These are phyloP conservation scores for Triops longicaudatus DNA, from an alignment of 1,140 invertebrate genomes.

Conservation along the genomic window DNA sequence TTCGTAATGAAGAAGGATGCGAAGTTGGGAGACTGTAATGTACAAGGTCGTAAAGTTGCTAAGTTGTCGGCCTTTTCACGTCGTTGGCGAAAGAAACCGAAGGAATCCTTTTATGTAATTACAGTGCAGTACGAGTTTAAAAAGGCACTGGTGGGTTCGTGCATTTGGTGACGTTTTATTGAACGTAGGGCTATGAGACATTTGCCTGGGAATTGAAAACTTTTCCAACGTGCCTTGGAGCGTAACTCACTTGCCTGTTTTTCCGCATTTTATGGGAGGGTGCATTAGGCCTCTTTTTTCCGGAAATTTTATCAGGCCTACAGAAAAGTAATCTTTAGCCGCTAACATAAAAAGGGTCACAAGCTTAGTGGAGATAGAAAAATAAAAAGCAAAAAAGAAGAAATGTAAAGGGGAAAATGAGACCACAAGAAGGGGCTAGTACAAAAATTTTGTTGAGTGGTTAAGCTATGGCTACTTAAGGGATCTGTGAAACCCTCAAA, in stretches of 20 bases:
- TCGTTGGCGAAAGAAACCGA: neutral
- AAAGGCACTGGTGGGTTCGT: neutral
- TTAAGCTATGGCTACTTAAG: neutral
- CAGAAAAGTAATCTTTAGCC: neutral
- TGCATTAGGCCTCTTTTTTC: conserved; percentile 3
- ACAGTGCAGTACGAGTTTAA: neutral
- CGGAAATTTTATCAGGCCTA: neutral
- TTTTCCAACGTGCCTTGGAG: neutral
- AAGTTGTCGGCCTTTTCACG: neutral
- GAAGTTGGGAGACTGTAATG: too few relatives aligned
- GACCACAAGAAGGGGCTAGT: neutral
- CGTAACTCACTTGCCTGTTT: neutral
- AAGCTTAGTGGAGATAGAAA: neutral
- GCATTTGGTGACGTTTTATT: neutral
- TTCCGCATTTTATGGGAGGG: neutral
- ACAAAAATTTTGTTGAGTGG: neutral
- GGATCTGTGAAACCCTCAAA: neutral
- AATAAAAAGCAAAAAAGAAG: too few relatives aligned
- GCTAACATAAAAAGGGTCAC: neutral
- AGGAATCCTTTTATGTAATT: neutral
- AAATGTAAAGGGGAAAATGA: neutral
- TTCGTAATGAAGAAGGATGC: too few relatives aligned
- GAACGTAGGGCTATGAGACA: neutral
- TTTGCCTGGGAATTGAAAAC: neutral
- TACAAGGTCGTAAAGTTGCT: neutral